These are phyloP conservation scores for Stenolophus ochropezus DNA, from an alignment of 2,888 invertebrate species.

Conservation along the genomic window DNA sequence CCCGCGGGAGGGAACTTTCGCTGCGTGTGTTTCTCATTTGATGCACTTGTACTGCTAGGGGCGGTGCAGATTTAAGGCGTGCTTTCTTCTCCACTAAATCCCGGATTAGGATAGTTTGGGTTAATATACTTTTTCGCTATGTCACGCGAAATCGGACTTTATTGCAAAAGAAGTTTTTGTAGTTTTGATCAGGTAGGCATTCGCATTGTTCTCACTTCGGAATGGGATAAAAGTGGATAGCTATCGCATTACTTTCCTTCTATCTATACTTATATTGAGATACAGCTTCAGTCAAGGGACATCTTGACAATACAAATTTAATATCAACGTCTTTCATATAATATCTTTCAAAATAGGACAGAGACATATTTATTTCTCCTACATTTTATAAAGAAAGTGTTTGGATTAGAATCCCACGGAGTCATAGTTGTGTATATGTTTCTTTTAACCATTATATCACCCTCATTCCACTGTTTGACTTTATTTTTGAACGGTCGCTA, in stretches of 20 bases:
- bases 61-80: slow-evolving; percentile 32
- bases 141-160: slow-evolving; percentile 29
- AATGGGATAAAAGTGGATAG: background rate
- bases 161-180: slow-evolving; percentile 9
- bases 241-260: background rate
- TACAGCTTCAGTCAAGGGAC: no score
- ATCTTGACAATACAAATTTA: no score
- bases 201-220: background rate
- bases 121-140: slow-evolving; percentile 38
- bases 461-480: no score
- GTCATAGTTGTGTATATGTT: no score
- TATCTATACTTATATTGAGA: background rate
- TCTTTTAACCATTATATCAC: no score
- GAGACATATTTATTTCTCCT: no score
- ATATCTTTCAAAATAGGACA: no score
- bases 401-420: no score
- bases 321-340: no score
- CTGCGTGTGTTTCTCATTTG: slow-evolving; percentile 49
- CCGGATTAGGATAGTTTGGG: slow-evolving; percentile 53
- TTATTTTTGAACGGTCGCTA: no score
- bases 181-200: background rate
- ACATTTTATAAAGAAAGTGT: no score
- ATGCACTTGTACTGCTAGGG: slow-evolving; percentile 35
- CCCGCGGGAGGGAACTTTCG: slow-evolving; percentile 1
- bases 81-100: slow-evolving; percentile 44